Evolutionary conservation across 2,797 vertebrate species (phyloP).

Genomic region (Chaetodon trifasciatus): DNA sequence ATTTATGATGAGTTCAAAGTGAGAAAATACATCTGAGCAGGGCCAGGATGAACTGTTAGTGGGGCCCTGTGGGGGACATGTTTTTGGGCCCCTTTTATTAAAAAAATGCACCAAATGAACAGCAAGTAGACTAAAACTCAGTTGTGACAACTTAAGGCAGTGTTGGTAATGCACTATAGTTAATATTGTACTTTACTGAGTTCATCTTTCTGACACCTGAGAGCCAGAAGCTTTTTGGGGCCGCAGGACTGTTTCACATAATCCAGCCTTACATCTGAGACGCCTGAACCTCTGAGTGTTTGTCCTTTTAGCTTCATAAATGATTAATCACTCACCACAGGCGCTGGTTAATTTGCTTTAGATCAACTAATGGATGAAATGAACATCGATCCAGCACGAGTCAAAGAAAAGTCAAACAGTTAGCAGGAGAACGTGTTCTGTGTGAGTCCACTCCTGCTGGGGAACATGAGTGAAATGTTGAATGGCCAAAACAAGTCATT

Average conservation of each 20-base stretch:
- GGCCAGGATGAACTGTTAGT: neutral
- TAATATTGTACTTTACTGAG: neutral
- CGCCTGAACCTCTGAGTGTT: neutral
- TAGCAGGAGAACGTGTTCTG: neutral
- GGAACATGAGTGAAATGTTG: neutral
- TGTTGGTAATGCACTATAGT: neutral
- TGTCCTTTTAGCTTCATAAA: neutral
- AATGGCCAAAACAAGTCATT: neutral
- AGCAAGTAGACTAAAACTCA: too few species aligned
- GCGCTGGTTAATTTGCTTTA: too few species aligned
- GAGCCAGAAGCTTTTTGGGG: neutral
- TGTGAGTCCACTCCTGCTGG: neutral
- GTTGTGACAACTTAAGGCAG: neutral
- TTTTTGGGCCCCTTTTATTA: neutral
- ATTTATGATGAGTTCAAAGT: neutral
- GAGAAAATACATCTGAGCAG: neutral
- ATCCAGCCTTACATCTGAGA: neutral
- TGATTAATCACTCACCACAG: rapidly evolving
- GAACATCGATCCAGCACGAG: too few species aligned
- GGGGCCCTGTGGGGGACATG: too few species aligned
- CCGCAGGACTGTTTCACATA: too few species aligned
- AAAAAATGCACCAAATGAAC: neutral
- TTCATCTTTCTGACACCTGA: neutral
- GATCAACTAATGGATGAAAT: rapidly evolving
- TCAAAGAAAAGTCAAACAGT: neutral